Conservation (phyloP, 2,888 invertebrate genomes). For the Meiosimyza platycephala region DNA sequence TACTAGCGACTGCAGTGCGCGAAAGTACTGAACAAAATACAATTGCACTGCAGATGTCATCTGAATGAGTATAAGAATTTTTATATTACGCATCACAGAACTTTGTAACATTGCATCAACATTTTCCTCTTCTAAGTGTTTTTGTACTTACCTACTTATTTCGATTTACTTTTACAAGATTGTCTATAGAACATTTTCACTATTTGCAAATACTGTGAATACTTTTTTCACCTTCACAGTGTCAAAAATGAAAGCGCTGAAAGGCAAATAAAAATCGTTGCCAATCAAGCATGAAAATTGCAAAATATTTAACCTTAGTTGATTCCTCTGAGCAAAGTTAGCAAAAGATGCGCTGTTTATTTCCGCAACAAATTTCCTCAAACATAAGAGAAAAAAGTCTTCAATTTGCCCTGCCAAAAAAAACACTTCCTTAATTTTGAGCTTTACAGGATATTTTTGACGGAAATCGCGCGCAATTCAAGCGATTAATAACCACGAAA, state of each 20-base stretch:
- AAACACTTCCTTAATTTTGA: constrained; percentile 23
- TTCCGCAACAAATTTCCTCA: constrained; percentile 11
- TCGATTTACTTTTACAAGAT: no score
- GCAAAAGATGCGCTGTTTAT: neutral
- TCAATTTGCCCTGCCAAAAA: neutral
- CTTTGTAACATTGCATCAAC: neutral
- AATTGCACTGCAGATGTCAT: no score
- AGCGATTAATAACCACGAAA: constrained; percentile 4
- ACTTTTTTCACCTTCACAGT: no score
- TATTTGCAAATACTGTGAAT: no score
- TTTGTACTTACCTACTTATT: neutral
- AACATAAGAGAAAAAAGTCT: neutral
- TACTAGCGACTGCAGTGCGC: no score
- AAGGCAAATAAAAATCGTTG: neutral
- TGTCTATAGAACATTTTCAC: no score
- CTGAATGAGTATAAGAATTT: no score
- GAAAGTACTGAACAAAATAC: no score
- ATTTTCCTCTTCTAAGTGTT: neutral
- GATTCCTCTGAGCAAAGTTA: constrained; percentile 3
- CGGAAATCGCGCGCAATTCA: constrained; percentile 11
- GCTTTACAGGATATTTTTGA: constrained; percentile 15
- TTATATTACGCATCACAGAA: no score
- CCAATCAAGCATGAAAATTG: constrained; percentile 6
- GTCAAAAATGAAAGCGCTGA: no score
- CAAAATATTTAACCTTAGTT: neutral